Conservation (phyloP, 2,888 invertebrate genomes). For the Watsonalla binaria region DNA sequence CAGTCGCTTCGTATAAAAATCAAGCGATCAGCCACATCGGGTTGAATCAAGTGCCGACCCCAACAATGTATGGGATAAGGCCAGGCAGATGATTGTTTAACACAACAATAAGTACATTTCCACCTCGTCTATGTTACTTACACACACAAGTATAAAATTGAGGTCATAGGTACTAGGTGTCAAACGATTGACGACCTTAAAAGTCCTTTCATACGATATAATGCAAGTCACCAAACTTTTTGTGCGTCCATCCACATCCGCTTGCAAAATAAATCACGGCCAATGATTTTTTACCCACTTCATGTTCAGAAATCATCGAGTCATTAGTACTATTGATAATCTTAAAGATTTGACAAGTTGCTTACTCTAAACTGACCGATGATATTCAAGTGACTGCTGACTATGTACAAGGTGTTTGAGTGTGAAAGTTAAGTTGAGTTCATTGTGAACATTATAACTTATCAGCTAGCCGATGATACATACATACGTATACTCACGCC, state of each 20-base stretch:
- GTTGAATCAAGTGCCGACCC: too few relatives aligned
- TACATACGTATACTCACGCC: too few relatives aligned
- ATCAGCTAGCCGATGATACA: too few relatives aligned
- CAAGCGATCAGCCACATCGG: too few relatives aligned
- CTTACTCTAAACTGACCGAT: neutral
- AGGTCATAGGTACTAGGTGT: neutral
- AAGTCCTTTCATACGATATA: constrained; percentile 27
- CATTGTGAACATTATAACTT: too few relatives aligned
- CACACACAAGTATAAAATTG: neutral
- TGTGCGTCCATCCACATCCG: constrained; percentile 25
- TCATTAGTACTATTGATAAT: constrained; percentile 2
- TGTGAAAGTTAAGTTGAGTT: too few relatives aligned
- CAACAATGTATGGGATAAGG: too few relatives aligned
- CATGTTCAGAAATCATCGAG: constrained; percentile 3
- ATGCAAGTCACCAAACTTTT: constrained; percentile 35
- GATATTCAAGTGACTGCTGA: neutral
- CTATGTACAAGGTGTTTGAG: neutral
- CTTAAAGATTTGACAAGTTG: neutral
- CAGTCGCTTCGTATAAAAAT: too few relatives aligned
- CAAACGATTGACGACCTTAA: constrained; percentile 13
- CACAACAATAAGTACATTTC: too few relatives aligned
- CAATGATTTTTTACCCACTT: neutral
- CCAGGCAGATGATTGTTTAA: too few relatives aligned
- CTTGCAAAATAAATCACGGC: constrained; percentile 10
- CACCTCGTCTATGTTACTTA: too few relatives aligned